Evolutionary conservation across 2,797 vertebrate genomes (phyloP).

Genomic region (Protonibea diacanthus): DNA sequence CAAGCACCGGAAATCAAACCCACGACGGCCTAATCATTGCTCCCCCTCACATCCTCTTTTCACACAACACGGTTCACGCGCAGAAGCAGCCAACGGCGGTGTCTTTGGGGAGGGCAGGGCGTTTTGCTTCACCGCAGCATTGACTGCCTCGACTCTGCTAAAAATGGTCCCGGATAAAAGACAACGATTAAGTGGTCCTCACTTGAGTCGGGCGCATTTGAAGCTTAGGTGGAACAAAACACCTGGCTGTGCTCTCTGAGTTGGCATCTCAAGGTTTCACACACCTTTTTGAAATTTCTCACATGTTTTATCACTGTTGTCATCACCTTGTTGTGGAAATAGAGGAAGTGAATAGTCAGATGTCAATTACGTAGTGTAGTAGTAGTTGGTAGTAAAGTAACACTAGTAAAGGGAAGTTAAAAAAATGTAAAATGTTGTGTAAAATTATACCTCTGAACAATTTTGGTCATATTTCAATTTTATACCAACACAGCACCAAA

Average conservation of each 20-base stretch:
- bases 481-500: neutral
- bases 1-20: conserved; percentile 64
- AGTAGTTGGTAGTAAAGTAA: neutral
- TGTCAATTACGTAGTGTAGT: neutral
- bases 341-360: neutral
- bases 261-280: conserved; percentile 24
- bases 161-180: conserved; percentile 9
- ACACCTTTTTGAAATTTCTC: conserved; percentile 33
- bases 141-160: conserved; percentile 23
- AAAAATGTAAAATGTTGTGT: neutral
- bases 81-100: conserved; percentile 6
- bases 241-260: conserved; percentile 20
- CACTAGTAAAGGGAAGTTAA: neutral
- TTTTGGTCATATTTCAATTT: neutral
- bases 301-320: conserved; percentile 28
- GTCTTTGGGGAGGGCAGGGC: conserved; percentile 3
- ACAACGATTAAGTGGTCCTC: conserved; percentile 13
- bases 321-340: neutral
- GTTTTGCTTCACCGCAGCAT: conserved; percentile 51
- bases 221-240: conserved; percentile 49
- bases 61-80: conserved; percentile 23
- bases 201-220: conserved; percentile 36
- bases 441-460: neutral
- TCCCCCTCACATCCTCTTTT: conserved; percentile 31
- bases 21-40: conserved; percentile 40